Evolutionary conservation across 1,140 invertebrate genomes (phyloP).

Genomic region (Ips nitidus): DNA sequence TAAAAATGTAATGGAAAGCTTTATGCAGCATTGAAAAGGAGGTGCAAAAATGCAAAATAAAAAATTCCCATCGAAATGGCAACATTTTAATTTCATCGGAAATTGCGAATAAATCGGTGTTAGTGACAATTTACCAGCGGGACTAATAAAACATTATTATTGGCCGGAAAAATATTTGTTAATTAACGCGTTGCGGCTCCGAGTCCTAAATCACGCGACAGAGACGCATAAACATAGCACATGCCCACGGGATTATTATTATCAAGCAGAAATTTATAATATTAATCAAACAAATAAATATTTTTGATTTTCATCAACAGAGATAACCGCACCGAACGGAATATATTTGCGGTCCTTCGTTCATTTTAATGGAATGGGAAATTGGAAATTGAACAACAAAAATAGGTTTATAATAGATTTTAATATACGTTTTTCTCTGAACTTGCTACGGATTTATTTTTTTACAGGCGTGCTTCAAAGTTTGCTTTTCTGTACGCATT

Average conservation of each 20-base stretch:
- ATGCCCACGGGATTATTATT: slow-evolving; percentile 21
- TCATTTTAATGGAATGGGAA: slow-evolving; percentile 5
- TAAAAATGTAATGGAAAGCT: too few species aligned
- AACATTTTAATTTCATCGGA: slow-evolving; percentile 2
- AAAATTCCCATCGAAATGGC: not conserved
- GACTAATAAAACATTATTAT: slow-evolving; percentile 30
- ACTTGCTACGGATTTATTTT: too few species aligned
- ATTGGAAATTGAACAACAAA: not conserved
- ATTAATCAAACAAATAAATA: slow-evolving; percentile 37
- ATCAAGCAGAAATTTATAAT: slow-evolving; percentile 35
- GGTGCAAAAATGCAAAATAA: not conserved
- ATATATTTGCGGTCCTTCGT: slow-evolving; percentile 28
- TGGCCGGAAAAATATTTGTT: slow-evolving; percentile 31
- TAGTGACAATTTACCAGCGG: slow-evolving; percentile 4
- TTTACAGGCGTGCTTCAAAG: too few species aligned
- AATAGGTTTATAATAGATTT: too few species aligned
- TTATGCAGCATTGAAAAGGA: too few species aligned
- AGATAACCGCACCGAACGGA: slow-evolving; percentile 33
- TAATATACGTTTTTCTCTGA: too few species aligned
- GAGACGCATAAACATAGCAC: slow-evolving; percentile 19
- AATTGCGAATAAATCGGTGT: slow-evolving; percentile 6
- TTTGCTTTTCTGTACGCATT: too few species aligned
- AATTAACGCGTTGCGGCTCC: slow-evolving; percentile 27
- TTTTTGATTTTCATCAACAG: slow-evolving; percentile 37
- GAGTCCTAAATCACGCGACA: slow-evolving; percentile 15